phyloP scores from a whole-genome alignment of 2,888 invertebrate genomes.

The Hypomecis atomaria region DNA sequence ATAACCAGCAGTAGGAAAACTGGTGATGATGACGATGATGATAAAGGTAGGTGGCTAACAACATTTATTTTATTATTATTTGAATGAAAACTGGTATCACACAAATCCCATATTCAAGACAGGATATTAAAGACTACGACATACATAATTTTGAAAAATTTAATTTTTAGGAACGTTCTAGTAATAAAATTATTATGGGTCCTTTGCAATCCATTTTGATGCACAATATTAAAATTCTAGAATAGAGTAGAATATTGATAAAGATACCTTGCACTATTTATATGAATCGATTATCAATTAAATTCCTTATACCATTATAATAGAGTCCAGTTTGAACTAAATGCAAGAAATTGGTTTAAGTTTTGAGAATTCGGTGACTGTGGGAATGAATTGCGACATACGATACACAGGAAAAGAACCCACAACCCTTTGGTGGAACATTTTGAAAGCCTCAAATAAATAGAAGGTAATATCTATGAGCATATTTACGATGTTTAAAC shows the following conservation, averaged over 20 bases:
- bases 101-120: background rate
- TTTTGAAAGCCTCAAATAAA: slow-evolving; percentile 62
- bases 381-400: slow-evolving; percentile 64
- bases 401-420: slow-evolving; percentile 66
- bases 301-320: slow-evolving; percentile 15
- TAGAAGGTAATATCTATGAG: slow-evolving; percentile 56
- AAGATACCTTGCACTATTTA: slow-evolving; percentile 14
- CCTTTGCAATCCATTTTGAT: slow-evolving; percentile 55
- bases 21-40: too few relatives aligned
- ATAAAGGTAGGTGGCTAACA: too few relatives aligned
- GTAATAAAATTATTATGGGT: slow-evolving; percentile 48
- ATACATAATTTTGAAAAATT: background rate
- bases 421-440: slow-evolving; percentile 58
- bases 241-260: slow-evolving; percentile 48
- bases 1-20: background rate
- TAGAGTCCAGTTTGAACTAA: slow-evolving; percentile 31
- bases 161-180: slow-evolving; percentile 53
- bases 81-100: background rate
- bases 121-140: too few relatives aligned
- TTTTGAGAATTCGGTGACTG: slow-evolving; percentile 40
- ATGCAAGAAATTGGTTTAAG: slow-evolving; percentile 8
- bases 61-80: background rate
- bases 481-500: slow-evolving; percentile 40
- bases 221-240: slow-evolving; percentile 43
- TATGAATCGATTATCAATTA: background rate